Evolutionary conservation across 2,888 invertebrate species (phyloP).

Genomic region (Scaptomyza caliginosa): DNA sequence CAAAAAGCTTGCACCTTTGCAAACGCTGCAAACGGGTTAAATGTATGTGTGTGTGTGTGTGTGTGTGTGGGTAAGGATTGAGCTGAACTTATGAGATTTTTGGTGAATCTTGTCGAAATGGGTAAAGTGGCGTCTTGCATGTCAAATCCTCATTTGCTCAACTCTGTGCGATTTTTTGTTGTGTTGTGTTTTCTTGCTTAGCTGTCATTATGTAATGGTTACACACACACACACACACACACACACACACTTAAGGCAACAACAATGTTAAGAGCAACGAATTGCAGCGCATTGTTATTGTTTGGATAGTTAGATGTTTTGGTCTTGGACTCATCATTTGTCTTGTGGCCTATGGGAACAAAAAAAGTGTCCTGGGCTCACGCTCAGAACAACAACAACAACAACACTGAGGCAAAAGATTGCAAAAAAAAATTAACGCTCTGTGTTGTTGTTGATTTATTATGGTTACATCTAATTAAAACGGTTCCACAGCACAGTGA

Average conservation of each 20-base stretch:
- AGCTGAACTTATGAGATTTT: constrained; percentile 6
- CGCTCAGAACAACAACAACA: constrained; percentile 29
- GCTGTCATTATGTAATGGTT: constrained; percentile 47
- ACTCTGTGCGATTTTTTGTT: background rate
- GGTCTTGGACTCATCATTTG: constrained; percentile 47
- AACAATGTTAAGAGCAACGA: constrained; percentile 6
- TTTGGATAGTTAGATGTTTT: constrained; percentile 19
- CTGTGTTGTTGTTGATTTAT: constrained; percentile 64
- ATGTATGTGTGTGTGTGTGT: background rate
- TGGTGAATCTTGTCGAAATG: constrained; percentile 8
- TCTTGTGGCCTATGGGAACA: constrained; percentile 63
- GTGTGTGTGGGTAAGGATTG: constrained; percentile 1
- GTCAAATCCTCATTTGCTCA: constrained; percentile 58
- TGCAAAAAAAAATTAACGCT: background rate
- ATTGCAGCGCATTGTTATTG: constrained; percentile 10
- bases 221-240: no score
- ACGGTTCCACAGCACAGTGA: constrained; percentile 68
- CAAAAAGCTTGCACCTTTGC: background rate
- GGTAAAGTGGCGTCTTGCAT: constrained; percentile 61
- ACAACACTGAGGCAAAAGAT: background rate
- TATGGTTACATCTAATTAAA: constrained; percentile 78
- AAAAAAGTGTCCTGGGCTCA: constrained; percentile 60
- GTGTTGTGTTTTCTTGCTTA: constrained; percentile 23
- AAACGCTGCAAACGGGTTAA: constrained; percentile 9
- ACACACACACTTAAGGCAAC: constrained; percentile 1